These are phyloP conservation scores for Leptopilina boulardi DNA, from an alignment of 1,140 invertebrate species.

Conservation along the genomic window DNA sequence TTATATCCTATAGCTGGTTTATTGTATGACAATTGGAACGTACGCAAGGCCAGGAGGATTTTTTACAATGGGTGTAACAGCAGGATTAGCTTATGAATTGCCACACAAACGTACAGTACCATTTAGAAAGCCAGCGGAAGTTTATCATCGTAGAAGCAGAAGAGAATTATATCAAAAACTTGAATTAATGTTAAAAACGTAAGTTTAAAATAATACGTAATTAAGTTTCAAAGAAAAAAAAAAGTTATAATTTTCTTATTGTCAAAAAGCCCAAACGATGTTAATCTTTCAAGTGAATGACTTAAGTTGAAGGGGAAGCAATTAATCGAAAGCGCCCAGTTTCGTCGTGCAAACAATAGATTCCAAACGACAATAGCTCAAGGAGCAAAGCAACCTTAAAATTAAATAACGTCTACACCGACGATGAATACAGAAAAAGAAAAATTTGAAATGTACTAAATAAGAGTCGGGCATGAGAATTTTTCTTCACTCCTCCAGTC, in stretches of 20 bases:
- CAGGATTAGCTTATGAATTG: constrained; percentile 84
- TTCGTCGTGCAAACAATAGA: neutral
- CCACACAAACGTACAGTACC: constrained; percentile 75
- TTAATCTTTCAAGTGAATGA: neutral
- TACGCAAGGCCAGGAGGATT: constrained; percentile 77
- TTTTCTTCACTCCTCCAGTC: neutral
- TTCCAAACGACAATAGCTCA: constrained; percentile 16
- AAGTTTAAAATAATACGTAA: constrained; percentile 54
- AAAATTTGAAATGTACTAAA: neutral
- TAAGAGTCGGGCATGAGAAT: neutral
- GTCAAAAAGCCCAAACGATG: too few species aligned
- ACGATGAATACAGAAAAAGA: neutral
- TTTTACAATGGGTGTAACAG: constrained; percentile 82
- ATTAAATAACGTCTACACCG: neutral
- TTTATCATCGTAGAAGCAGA: constrained; percentile 74
- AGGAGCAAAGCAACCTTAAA: neutral
- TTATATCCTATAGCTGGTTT: constrained; percentile 75
- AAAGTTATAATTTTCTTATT: too few species aligned
- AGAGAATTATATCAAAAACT: constrained; percentile 73
- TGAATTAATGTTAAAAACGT: constrained; percentile 72
- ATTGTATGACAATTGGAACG: constrained; percentile 80
- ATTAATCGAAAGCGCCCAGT: constrained; percentile 2
- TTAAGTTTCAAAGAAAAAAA: too few species aligned
- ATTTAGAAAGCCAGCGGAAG: constrained; percentile 66
- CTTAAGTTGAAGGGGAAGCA: neutral